These are phyloP conservation scores for Andrena haemorrhoa DNA, from an alignment of 2,888 invertebrate species.

Conservation along the genomic window DNA sequence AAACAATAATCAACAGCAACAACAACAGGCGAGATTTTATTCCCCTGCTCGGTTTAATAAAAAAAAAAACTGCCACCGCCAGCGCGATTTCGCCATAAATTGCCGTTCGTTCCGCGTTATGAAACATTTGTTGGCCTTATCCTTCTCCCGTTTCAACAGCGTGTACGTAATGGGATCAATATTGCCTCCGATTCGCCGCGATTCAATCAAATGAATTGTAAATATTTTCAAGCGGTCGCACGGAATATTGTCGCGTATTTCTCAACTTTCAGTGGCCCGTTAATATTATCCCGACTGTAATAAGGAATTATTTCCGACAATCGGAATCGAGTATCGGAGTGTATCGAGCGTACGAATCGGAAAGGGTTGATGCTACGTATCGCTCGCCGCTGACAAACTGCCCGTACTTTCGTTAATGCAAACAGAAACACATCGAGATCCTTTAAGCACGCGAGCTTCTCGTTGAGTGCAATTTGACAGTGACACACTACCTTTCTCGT, in stretches of 20 bases:
- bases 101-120: neutral
- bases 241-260: neutral
- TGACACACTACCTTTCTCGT: constrained; percentile 51
- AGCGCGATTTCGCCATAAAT: constrained; percentile 1
- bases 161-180: neutral
- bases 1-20: constrained; percentile 21
- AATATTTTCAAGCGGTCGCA: neutral
- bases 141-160: neutral
- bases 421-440: constrained; percentile 21
- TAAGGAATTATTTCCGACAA: too few species aligned
- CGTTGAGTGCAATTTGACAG: constrained; percentile 57
- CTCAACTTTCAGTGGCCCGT: neutral
- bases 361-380: too few species aligned
- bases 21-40: neutral
- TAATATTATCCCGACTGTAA: too few species aligned
- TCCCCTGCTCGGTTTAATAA: neutral
- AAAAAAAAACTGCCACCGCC: constrained; percentile 1
- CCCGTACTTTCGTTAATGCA: constrained; percentile 36
- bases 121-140: constrained; percentile 11
- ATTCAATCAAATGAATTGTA: neutral
- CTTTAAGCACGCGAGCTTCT: constrained; percentile 30
- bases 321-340: too few species aligned
- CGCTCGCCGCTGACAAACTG: neutral
- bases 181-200: neutral
- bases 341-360: too few species aligned